Base-by-base conservation (phyloP, 2,888 invertebrate genomes). In the Drosophila antonietae region DNA sequence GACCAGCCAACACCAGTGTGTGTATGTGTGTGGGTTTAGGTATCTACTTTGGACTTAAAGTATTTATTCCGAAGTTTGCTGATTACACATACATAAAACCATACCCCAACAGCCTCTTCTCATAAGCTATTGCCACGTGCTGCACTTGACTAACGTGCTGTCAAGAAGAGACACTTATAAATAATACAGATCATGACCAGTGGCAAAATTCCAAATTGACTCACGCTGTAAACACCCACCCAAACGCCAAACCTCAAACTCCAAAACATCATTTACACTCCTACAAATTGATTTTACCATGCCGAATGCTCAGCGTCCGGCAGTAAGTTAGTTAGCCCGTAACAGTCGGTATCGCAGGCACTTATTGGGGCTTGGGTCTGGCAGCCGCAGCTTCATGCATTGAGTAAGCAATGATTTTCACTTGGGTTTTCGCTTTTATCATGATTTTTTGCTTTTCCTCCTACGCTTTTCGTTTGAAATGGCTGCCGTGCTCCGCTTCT, bases 101-200 rank as follows among this genome's bases (percentile, higher is more conserved):
- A 31, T 1, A 20, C 20, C 57, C 53, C 20, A 15, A 10, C 5
- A 39, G 6, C 39, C 39, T 39, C 60, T 72, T 15, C 14, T 46
- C n/a, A 43, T 23, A 52, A 43, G 18, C 63, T 14, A 33, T 39
- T 55, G 71, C 66, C 70, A 83, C 77, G 83, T 75, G 69, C 81
- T 63, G 59, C 76, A 57, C 47, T 39, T 56, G 67, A 64, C 73
- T 66, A 73, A 77, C 70, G 67, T 71, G 75, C 70, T 70, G 78
- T 64, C 65, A 73, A 70, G 28, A 23, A 70, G 69, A 64, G 65
- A 57, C 57, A 49, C 74, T 67, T 72, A 80, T 74, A 82, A 77
- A 85, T 85, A 82, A 83, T 77, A 60, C 69, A 83, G 77, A 80
- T 85, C 72, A 77, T 70, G 66, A 62, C 53, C 49, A 56, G 31